Evolutionary conservation across 2,113 vertebrate species (phyloP).

Genomic region (Sebastes schlegelii): DNA sequence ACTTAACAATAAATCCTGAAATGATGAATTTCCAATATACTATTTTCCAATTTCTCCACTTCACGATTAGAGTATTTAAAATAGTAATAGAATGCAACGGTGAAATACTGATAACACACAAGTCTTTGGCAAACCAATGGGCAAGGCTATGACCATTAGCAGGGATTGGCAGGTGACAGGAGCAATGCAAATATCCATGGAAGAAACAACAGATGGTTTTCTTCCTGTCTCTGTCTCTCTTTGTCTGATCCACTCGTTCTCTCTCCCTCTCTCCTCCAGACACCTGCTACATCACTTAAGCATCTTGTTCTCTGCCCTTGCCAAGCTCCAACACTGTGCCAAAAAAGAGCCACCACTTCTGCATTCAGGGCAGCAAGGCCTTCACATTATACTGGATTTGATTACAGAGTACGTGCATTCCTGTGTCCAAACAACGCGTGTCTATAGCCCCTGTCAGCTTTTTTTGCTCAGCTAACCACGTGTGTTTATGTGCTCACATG

Average conservation of each 20-base stretch:
- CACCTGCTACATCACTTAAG: conserved; percentile 59
- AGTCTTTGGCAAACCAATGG: neutral
- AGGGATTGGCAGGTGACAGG: conserved; percentile 32
- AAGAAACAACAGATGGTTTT: conserved; percentile 37
- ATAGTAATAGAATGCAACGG: neutral
- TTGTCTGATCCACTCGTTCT: neutral
- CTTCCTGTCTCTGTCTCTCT: conserved; percentile 5
- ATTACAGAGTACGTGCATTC: conserved; percentile 52
- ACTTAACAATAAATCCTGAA: neutral
- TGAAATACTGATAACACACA: neutral
- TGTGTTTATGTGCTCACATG: conserved; percentile 55
- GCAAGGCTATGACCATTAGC: neutral
- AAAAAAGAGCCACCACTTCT: conserved; percentile 52
- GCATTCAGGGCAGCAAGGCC: conserved; percentile 47
- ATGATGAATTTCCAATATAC: too few species aligned
- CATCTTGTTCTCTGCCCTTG: conserved; percentile 63
- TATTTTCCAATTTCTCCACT: neutral
- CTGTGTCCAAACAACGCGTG: conserved; percentile 24
- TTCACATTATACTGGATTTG: conserved; percentile 62
- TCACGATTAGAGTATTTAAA: neutral
- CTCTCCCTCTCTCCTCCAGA: conserved; percentile 14
- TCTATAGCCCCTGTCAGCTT: conserved; percentile 21
- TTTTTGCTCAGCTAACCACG: conserved; percentile 7
- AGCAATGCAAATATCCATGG: conserved; percentile 36
- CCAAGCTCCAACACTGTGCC: conserved; percentile 61